These are phyloP conservation scores for Lerista edwardsae DNA, from an alignment of 2,797 vertebrate species.

Conservation along the genomic window DNA sequence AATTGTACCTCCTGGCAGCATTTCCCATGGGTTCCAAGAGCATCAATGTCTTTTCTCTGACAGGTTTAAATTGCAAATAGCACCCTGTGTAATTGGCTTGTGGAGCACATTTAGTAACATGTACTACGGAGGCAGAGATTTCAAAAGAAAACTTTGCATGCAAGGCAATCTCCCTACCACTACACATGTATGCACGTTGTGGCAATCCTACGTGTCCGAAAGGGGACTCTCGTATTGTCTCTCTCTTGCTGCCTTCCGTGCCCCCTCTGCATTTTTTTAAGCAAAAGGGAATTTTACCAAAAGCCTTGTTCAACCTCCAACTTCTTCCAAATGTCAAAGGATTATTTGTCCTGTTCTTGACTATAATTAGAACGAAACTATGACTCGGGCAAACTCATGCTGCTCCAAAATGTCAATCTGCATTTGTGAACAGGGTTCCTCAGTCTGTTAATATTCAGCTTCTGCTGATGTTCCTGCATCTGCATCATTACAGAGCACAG, in stretches of 20 bases:
- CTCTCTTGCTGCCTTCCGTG: background rate
- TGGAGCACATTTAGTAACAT: background rate
- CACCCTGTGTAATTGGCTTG: background rate
- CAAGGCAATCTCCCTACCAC: background rate
- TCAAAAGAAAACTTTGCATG: background rate
- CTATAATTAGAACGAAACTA: slow-evolving; percentile 50
- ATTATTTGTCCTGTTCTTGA: background rate
- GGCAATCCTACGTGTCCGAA: background rate
- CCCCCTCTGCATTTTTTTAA: rapidly evolving
- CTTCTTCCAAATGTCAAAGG: slow-evolving; percentile 7
- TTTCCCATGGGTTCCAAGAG: background rate
- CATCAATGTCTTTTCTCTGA: background rate
- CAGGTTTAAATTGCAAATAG: background rate
- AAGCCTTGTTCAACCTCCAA: rapidly evolving
- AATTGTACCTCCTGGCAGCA: background rate
- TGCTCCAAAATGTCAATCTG: background rate
- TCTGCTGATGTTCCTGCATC: background rate
- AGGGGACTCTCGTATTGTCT: background rate
- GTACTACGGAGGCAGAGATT: background rate
- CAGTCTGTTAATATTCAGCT: background rate
- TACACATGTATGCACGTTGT: background rate
- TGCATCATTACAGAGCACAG: background rate
- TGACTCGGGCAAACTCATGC: background rate
- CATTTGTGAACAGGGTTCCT: background rate
- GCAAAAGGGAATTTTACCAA: background rate